A percentile compares a stretch with the other conserved stretches of the same genome.
phyloP scores from a whole-genome alignment of 1,140 invertebrate species.

The Achroia grisella region DNA sequence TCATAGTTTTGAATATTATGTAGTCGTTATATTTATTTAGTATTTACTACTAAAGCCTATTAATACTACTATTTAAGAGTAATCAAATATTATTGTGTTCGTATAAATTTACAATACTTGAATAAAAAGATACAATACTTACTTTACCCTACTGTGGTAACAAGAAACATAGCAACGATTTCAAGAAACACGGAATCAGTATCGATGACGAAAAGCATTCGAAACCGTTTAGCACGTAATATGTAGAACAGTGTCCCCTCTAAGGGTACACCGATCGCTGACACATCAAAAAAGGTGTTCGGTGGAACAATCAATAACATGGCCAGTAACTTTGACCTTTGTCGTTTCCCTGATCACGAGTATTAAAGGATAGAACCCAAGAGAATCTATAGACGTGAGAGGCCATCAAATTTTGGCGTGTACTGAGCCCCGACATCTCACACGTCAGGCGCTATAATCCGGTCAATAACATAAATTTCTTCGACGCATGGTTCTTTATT shows the following conservation, averaged over 20 bases:
- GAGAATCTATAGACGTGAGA: slow-evolving; percentile 16
- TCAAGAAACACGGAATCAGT: slow-evolving; percentile 21
- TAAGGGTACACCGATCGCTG: slow-evolving; percentile 38
- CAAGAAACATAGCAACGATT: background rate
- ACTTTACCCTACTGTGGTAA: no score
- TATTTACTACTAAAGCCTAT: no score
- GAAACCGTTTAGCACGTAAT: slow-evolving; percentile 51
- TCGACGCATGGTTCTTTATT: slow-evolving; percentile 57
- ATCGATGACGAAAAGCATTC: slow-evolving; percentile 28
- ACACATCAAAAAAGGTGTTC: slow-evolving; percentile 57
- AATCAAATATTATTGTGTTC: no score
- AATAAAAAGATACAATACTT: no score
- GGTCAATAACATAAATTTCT: slow-evolving; percentile 68
- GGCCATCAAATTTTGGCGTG: slow-evolving; percentile 28
- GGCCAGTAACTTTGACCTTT: slow-evolving; percentile 40
- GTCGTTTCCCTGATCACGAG: slow-evolving; percentile 16
- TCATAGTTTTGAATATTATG: no score
- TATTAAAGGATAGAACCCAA: slow-evolving; percentile 13
- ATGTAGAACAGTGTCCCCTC: slow-evolving; percentile 40
- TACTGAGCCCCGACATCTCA: slow-evolving; percentile 31
- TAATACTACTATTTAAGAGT: no score
- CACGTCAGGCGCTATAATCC: slow-evolving; percentile 60
- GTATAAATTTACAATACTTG: no score
- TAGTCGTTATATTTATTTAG: no score
- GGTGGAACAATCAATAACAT: slow-evolving; percentile 58